Base-by-base conservation (phyloP, 2,797 vertebrate species). In the Bryconaethiops microstoma region DNA sequence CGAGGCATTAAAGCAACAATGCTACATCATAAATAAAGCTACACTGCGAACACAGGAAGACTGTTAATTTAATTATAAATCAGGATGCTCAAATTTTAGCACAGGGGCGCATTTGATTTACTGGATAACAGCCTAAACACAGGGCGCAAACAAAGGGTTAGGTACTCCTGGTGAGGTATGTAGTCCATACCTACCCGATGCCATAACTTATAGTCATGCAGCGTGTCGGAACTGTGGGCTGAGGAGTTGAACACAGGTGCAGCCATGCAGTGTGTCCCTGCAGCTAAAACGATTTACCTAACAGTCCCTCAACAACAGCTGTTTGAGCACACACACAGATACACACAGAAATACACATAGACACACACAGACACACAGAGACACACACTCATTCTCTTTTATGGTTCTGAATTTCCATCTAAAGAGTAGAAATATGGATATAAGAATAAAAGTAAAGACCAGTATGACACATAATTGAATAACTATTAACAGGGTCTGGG, bases 251-350 rank as follows among this genome's bases (percentile, higher is more conserved):
- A 82, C 83, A 81, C 25, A 82, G 73, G 72, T 86, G 86, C 82
- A 76, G 35, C 77, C 52, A 71, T 72, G 74, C 63, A 13, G 76
- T 54, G 78, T 83, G 52, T 83, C 80, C 74, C 82, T 75, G 39
- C 71, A 83, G 76, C 85, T 81, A 80, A 68, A 83, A 62, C 29
- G 52, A 80, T 86, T 88, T 67, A 77, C 72, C 54, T 63, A 80
- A 80, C 85, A 82, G 78, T 76, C 84, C 75, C 63, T 75, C 48
- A 45, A 45, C 42, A 45, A 82, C 85, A 87, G 70, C 82, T 86
- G 84, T 81, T 13, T 60, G 12, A 13, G 45, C 1, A 42, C 39
- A 29, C 29, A 19, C n/a, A 57, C 17, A 29, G 0, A 10, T 13
- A 60, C 60, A 48, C 7, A 10, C 35, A 35, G 2, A 35, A 0